Conservation (phyloP, 1,140 invertebrate species). For the Micrasema longulum region DNA sequence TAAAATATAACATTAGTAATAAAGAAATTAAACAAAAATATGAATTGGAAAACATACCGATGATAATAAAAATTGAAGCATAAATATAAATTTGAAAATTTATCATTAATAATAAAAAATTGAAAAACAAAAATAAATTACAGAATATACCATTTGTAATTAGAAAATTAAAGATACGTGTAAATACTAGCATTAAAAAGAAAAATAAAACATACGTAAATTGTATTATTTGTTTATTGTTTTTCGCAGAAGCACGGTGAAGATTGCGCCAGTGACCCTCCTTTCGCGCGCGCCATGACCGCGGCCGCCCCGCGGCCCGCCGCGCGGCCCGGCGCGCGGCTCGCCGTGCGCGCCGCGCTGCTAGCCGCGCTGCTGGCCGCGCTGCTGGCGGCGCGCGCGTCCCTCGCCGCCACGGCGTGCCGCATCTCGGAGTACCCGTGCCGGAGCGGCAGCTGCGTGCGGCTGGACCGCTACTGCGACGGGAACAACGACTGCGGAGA, state of each 20-base stretch:
- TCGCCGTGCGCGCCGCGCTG: conserved; percentile 18
- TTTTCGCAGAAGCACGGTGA: conserved; percentile 27
- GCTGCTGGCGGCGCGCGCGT: conserved; percentile 58
- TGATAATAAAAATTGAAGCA: too few relatives aligned
- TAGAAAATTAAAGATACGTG: too few relatives aligned
- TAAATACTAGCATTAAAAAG: too few relatives aligned
- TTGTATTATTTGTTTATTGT: too few relatives aligned
- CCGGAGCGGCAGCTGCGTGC: conserved; percentile 81
- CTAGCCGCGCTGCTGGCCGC: conserved; percentile 62
- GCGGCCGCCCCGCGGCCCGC: conserved; percentile 17
- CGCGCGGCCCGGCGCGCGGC: conserved; percentile 19
- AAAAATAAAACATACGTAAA: too few relatives aligned
- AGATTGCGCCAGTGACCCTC: conserved; percentile 4
- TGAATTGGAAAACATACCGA: too few relatives aligned
- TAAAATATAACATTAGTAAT: too few relatives aligned
- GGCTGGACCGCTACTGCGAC: conserved; percentile 88
- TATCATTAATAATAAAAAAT: too few relatives aligned
- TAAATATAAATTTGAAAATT: too few relatives aligned
- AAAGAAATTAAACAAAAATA: too few relatives aligned
- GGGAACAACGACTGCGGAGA: conserved; percentile 85
- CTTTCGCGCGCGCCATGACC: conserved; percentile 21
- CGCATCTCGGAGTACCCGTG: conserved; percentile 87
- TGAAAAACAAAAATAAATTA: too few relatives aligned
- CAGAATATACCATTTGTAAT: too few relatives aligned
- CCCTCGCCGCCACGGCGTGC: conserved; percentile 64